phyloP scores from a whole-genome alignment of 1,140 invertebrate species.

The Sitobion miscanthi region DNA sequence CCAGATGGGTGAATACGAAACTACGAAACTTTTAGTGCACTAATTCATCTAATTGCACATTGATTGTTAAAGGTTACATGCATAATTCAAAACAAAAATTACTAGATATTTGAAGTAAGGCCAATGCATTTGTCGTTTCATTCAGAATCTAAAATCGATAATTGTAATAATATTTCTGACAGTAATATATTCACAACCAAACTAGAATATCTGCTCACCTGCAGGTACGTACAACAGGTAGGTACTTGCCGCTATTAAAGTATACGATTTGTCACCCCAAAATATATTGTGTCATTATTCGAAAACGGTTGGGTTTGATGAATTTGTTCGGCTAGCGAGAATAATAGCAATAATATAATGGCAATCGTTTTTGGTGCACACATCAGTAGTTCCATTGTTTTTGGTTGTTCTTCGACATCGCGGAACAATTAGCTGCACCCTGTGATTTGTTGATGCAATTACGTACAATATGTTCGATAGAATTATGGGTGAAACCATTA shows the following conservation, averaged over 20 bases:
- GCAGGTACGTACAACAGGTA: not conserved
- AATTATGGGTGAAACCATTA: not conserved
- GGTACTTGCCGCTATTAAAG: not conserved
- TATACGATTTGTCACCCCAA: not conserved
- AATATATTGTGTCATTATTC: not conserved
- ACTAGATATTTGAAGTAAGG: not conserved
- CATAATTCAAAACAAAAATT: not conserved
- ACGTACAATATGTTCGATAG: not conserved
- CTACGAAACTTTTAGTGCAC: not conserved
- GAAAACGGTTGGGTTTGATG: not conserved
- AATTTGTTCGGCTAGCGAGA: not conserved
- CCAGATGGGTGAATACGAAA: not conserved
- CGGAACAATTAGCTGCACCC: not conserved
- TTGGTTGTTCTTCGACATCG: not conserved
- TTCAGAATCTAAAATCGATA: not conserved
- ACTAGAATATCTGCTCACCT: not conserved
- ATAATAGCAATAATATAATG: not conserved
- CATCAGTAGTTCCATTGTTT: slow-evolving; percentile 15
- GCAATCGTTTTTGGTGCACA: not conserved
- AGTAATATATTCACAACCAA: not conserved
- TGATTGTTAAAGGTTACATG: not conserved
- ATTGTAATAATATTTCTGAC: not conserved
- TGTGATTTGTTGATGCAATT: slow-evolving; percentile 28
- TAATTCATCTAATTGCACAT: not conserved
- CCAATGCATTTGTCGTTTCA: not conserved